phyloP scores from a whole-genome alignment of 1,140 invertebrate species.

The Leptopilina boulardi region DNA sequence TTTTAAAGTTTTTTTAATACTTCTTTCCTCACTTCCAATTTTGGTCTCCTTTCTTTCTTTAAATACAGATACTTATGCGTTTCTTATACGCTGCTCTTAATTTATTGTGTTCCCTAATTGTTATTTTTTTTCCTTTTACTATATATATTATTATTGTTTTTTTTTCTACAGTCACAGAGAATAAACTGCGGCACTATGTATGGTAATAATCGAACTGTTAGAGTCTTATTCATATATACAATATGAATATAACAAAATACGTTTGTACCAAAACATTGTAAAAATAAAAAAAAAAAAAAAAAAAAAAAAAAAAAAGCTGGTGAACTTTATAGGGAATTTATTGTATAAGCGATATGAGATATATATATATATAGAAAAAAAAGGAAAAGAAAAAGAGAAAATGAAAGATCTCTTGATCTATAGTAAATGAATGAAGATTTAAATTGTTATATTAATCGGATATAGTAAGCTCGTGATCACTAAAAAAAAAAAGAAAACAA shows the following conservation, averaged over 20 bases:
- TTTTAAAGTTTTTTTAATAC: background rate
- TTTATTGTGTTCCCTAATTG: slow-evolving; percentile 25
- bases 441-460: background rate
- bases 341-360: slow-evolving; percentile 14
- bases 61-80: slow-evolving; percentile 26
- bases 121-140: background rate
- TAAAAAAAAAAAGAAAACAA: background rate
- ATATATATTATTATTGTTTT: too few species aligned
- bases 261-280: slow-evolving; percentile 32
- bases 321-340: slow-evolving; percentile 3
- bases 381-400: slow-evolving; percentile 27
- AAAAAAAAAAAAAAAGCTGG: background rate
- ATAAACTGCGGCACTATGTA: slow-evolving; percentile 27
- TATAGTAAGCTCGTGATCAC: background rate
- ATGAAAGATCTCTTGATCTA: slow-evolving; percentile 1
- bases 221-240: too few species aligned
- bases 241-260: slow-evolving; percentile 11
- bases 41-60: slow-evolving; percentile 22
- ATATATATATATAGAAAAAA: too few species aligned
- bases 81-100: slow-evolving; percentile 9
- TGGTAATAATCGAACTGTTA: slow-evolving; percentile 25
- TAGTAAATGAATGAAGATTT: slow-evolving; percentile 7
- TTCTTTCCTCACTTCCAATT: slow-evolving; percentile 7
- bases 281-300: background rate
- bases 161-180: slow-evolving; percentile 7